These are phyloP conservation scores for Anoura caudifer DNA, from an alignment of 2,113 vertebrate genomes.

Conservation along the genomic window DNA sequence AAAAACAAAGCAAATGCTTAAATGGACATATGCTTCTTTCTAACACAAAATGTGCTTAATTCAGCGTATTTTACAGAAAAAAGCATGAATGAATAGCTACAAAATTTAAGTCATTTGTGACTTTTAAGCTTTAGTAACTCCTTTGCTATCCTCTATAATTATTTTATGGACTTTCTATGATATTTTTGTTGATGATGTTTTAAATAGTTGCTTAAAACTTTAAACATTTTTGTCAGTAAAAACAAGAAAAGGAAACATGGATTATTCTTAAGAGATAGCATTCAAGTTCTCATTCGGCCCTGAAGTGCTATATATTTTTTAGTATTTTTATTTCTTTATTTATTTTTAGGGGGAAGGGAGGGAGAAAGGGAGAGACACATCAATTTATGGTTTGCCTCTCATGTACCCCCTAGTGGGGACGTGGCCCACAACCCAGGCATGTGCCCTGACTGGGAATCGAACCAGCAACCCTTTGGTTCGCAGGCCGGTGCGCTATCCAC, in stretches of 20 bases:
- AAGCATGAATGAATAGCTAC: conserved; percentile 10
- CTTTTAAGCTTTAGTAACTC: conserved; percentile 44
- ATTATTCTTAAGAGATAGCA: conserved; percentile 1
- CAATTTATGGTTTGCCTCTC: too few relatives aligned
- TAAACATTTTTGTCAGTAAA: conserved; percentile 1
- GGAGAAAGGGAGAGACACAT: too few relatives aligned
- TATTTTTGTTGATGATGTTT: not conserved
- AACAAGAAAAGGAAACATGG: not conserved
- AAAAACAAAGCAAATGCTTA: conserved; percentile 43
- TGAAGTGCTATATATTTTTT: conserved; percentile 8
- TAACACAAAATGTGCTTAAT: conserved; percentile 33
- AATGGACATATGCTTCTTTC: not conserved
- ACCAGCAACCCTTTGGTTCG: too few relatives aligned
- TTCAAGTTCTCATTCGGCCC: conserved; percentile 19
- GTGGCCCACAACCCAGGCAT: too few relatives aligned
- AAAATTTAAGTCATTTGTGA: conserved; percentile 33
- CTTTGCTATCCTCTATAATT: not conserved
- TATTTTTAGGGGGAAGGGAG: too few relatives aligned
- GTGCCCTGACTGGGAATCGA: too few relatives aligned
- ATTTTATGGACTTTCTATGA: conserved; percentile 13
- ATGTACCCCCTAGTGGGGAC: too few relatives aligned
- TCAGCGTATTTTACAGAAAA: conserved; percentile 24
- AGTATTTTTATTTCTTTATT: too few relatives aligned
- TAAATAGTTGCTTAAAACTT: conserved; percentile 13
- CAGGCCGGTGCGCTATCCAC: too few relatives aligned